Conservation (phyloP, 2,113 vertebrate genomes). For the Cryptomyrus ogoouensis region DNA sequence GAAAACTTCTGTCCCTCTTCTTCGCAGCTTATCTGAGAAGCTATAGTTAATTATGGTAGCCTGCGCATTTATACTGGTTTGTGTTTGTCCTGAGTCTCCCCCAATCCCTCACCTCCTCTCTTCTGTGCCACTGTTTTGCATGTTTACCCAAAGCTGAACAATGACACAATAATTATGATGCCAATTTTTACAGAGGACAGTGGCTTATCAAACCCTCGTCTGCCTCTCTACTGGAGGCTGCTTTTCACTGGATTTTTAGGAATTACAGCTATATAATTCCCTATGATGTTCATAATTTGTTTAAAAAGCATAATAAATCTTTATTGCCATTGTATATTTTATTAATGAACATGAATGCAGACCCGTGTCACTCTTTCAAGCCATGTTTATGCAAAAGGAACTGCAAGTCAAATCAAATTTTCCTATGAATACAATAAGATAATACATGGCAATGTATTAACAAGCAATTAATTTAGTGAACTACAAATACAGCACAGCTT, state of each 20-base stretch:
- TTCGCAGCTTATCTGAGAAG: background rate
- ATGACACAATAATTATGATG: background rate
- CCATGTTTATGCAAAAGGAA: background rate
- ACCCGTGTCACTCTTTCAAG: background rate
- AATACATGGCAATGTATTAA: background rate
- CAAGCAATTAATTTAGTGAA: background rate
- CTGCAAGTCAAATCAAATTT: background rate
- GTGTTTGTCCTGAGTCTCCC: background rate
- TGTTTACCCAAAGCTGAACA: background rate
- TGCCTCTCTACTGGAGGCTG: background rate
- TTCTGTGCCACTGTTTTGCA: background rate
- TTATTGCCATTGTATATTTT: background rate
- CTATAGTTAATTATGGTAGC: background rate
- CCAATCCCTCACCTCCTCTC: background rate
- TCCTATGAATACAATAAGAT: background rate
- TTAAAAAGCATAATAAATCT: background rate
- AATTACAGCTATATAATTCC: background rate
- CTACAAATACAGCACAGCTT: background rate
- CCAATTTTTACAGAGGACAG: background rate
- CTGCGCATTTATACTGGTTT: background rate
- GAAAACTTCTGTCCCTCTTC: background rate
- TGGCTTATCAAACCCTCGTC: background rate
- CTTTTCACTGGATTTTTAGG: background rate
- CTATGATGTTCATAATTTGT: constrained; percentile 1
- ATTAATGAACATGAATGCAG: background rate